Percentiles rank a stretch among this genome's conserved stretches.
phyloP scores from a whole-genome alignment of 2,113 vertebrate species.

The Galemys pyrenaicus region DNA sequence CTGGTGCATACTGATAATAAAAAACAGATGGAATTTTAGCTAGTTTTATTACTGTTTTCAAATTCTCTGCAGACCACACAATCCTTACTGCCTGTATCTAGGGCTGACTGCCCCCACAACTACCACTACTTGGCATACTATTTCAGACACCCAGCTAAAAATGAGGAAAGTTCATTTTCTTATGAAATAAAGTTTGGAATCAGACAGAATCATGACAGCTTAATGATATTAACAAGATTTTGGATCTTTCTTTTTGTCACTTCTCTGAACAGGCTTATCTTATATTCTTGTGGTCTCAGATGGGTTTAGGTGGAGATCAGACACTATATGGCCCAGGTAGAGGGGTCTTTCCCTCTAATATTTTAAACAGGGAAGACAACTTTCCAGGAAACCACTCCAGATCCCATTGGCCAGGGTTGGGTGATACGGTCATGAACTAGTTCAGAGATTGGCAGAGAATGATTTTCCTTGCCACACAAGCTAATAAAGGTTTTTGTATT shows the following conservation, averaged over 20 bases:
- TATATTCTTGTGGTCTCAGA: neutral
- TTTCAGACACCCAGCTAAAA: neutral
- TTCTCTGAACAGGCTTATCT: neutral
- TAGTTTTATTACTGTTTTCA: neutral
- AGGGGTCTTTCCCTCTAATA: neutral
- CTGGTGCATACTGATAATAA: conserved; percentile 23
- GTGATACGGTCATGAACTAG: neutral
- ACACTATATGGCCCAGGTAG: neutral
- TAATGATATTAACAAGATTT: neutral
- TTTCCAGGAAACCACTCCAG: neutral
- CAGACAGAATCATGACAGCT: neutral
- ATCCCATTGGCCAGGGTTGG: neutral
- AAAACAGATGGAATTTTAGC: neutral
- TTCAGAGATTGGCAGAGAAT: neutral
- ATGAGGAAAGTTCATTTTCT: neutral
- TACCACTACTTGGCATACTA: neutral
- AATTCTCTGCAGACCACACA: neutral
- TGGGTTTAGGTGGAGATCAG: neutral
- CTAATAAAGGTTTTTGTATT: neutral
- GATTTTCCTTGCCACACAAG: neutral
- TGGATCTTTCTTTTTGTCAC: neutral
- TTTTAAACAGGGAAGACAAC: neutral
- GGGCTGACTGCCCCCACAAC: too few relatives aligned
- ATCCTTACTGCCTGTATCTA: neutral
- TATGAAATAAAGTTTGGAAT: neutral